phyloP scores from a whole-genome alignment of 2,797 vertebrate species.

The Eptatretus atami region DNA sequence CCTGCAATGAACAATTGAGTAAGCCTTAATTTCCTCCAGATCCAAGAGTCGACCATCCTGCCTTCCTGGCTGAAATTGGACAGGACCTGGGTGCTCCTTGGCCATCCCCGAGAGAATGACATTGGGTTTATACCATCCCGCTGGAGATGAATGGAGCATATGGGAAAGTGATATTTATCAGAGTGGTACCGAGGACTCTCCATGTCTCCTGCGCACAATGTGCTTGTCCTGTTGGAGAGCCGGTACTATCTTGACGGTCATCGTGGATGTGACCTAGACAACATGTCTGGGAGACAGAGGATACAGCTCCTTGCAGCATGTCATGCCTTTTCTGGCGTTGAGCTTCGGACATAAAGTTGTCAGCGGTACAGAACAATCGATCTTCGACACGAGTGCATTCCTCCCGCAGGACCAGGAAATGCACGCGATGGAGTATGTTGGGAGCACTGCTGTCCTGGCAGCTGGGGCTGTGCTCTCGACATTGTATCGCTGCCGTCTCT shows the following conservation, averaged over 20 bases:
- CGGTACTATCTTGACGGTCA: neutral
- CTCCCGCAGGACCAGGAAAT: neutral
- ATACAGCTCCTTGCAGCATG: neutral
- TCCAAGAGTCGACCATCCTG: constrained; percentile 10
- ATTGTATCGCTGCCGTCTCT: neutral
- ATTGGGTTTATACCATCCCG: constrained; percentile 70
- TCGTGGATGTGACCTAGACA: neutral
- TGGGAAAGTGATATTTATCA: constrained; percentile 43
- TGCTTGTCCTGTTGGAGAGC: constrained; percentile 7
- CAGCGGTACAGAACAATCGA: neutral
- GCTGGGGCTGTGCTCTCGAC: constrained; percentile 1
- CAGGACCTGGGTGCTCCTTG: constrained; percentile 24
- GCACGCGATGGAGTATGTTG: neutral
- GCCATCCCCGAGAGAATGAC: constrained; percentile 59
- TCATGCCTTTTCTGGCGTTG: neutral
- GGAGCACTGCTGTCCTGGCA: neutral
- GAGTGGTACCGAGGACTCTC: constrained; percentile 57
- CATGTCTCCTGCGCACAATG: constrained; percentile 16
- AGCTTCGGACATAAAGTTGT: neutral
- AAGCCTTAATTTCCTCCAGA: too few relatives aligned
- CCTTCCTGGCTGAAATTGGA: constrained; percentile 78
- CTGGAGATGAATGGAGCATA: constrained; percentile 26
- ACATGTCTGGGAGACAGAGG: neutral
- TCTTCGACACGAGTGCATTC: neutral
- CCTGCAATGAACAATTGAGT: too few relatives aligned